Base-by-base conservation (phyloP, 1,140 invertebrate genomes). In the Camponotus pennsylvanicus region DNA sequence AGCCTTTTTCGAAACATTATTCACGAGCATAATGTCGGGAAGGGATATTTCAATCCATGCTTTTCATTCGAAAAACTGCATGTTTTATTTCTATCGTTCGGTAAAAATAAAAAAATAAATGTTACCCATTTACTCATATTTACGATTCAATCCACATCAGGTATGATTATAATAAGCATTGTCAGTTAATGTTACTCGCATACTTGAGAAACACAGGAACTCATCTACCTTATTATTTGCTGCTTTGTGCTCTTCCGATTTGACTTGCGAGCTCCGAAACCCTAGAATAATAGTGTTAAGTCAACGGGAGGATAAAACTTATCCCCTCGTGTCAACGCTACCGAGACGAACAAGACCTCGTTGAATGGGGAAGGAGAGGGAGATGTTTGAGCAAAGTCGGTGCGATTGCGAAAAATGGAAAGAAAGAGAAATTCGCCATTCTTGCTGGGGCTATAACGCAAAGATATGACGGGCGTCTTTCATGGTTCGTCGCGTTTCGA, bases 381-480 rank as follows among this genome's bases (percentile, higher is more conserved):
- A 8, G 21, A 52, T 70, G 37, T 70, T 37, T 57, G 5, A 40
- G n/a, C 18, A 3, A 76, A 76, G 42, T 32, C 37, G 13, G 71
- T 37, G 32, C 61, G 57, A 77, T 82, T 55, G 13, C 76, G 49
- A 63, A 69, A 55, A 71, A 71, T 40, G 18, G 21, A 80, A 27
- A 49, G 57, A 84, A 27, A 86, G n/a, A 85, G 61, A 49, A 82
- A 86, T 88, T 84, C 40, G 76, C 66, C 37, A 67, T 85, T 64
- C 34, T 42, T 84, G 42, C 32, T 27, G 57, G 40, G 63, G 80
- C 67, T 84, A 69, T 52, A 63, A 78, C 69, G 82, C 18, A 45
- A 45, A 76, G 77, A 91, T 91, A 82, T 67, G 88, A 86, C 77
- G 76, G 67, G 89, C 86, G 85, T 88, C 88, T 89, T 91, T 91